These are phyloP conservation scores for Montifringilla adamsi DNA, from an alignment of 2,113 vertebrate genomes.

Conservation along the genomic window DNA sequence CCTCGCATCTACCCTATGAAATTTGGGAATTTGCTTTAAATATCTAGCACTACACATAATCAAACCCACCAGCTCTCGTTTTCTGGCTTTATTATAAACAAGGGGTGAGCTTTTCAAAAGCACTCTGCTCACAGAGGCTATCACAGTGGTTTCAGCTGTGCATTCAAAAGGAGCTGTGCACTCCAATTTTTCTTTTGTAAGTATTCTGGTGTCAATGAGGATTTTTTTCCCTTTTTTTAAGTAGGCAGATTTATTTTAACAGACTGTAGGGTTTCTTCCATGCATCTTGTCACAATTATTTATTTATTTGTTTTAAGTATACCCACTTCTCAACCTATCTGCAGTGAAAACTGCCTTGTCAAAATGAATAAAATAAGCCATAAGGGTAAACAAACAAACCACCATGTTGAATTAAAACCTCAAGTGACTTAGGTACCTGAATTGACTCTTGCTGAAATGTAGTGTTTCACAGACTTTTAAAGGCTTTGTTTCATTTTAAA, in stretches of 20 bases:
- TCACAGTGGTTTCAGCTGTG: conserved; percentile 50
- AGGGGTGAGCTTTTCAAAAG: conserved; percentile 29
- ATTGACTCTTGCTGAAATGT: neutral
- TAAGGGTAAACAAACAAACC: neutral
- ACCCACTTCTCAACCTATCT: neutral
- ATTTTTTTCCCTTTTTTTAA: neutral
- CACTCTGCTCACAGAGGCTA: conserved; percentile 42
- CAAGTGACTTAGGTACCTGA: neutral
- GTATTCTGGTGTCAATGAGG: neutral
- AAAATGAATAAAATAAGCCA: conserved; percentile 29
- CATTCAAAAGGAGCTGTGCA: conserved; percentile 20
- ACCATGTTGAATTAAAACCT: neutral
- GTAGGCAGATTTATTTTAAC: neutral
- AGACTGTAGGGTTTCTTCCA: neutral
- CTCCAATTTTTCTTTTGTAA: neutral
- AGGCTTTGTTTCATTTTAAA: neutral
- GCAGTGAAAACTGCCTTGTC: conserved; percentile 9
- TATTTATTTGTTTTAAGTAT: neutral
- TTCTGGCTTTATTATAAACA: conserved; percentile 36
- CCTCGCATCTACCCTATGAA: neutral
- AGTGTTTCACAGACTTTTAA: neutral
- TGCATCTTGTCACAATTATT: neutral
- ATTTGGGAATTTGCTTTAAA: conserved; percentile 18
- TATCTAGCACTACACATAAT: neutral
- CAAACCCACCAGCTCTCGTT: neutral